Conservation (phyloP, 2,888 invertebrate species). For the Eupithecia pulchellata region DNA sequence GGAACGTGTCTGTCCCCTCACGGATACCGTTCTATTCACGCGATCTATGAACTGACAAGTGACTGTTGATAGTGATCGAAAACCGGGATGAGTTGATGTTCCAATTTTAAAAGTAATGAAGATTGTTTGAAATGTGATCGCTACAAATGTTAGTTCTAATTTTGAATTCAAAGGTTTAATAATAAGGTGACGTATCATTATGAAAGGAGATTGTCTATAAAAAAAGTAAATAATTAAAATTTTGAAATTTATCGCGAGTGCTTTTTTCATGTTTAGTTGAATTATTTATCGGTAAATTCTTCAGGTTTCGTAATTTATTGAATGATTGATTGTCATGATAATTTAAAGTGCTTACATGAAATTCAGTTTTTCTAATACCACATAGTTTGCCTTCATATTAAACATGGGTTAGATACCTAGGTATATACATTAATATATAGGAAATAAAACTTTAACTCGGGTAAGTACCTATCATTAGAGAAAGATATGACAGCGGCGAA, state of each 20-base stretch:
- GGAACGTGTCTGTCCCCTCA: conserved; percentile 39
- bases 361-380: background rate
- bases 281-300: background rate
- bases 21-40: conserved; percentile 26
- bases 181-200: background rate
- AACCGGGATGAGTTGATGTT: background rate
- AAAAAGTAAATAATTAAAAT: background rate
- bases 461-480: background rate
- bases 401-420: background rate
- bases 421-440: background rate
- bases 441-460: too few relatives aligned
- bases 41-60: conserved; percentile 19
- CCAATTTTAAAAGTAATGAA: background rate
- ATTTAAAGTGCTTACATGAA: background rate
- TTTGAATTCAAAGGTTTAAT: background rate
- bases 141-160: background rate
- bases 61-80: background rate
- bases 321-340: background rate
- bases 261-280: background rate
- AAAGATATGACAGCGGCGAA: too few relatives aligned
- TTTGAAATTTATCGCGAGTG: background rate
- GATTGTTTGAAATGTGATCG: background rate
- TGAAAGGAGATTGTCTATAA: background rate
- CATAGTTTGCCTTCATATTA: background rate
- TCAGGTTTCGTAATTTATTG: conserved; percentile 3